These are phyloP conservation scores for Alauda arvensis DNA, from an alignment of 2,797 vertebrate genomes.

Conservation along the genomic window DNA sequence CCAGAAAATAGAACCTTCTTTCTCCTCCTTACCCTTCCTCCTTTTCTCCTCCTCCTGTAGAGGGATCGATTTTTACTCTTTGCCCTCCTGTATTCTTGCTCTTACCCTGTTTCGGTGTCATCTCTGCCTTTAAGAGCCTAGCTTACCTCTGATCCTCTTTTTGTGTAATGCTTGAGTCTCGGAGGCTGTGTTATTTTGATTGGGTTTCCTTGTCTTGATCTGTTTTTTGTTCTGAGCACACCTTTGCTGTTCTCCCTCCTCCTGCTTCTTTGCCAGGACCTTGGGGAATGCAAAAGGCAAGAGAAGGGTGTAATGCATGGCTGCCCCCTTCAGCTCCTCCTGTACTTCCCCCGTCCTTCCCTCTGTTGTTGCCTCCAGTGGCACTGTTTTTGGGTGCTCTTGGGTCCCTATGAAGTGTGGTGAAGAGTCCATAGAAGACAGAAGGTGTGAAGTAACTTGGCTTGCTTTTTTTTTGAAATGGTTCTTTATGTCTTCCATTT, in stretches of 20 bases:
- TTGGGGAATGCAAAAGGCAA: constrained; percentile 42
- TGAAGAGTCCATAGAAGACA: neutral
- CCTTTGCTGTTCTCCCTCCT: constrained; percentile 28
- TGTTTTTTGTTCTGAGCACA: constrained; percentile 24
- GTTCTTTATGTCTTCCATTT: neutral
- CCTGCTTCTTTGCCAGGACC: constrained; percentile 12
- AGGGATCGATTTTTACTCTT: constrained; percentile 43
- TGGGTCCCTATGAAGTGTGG: neutral
- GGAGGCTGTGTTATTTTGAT: constrained; percentile 20
- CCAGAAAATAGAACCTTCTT: constrained; percentile 47
- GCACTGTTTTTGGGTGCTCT: constrained; percentile 28
- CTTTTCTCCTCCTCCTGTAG: constrained; percentile 59
- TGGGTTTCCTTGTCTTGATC: constrained; percentile 37
- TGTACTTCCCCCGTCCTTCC: neutral
- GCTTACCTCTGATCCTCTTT: constrained; percentile 65
- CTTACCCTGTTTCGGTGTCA: constrained; percentile 73
- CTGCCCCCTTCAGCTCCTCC: constrained; percentile 31
- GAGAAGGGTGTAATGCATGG: constrained; percentile 54
- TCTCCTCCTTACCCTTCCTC: constrained; percentile 32
- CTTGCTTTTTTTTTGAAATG: neutral
- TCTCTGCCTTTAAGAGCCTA: constrained; percentile 69
- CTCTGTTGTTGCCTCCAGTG: neutral
- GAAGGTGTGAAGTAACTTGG: neutral
- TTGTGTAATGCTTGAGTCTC: constrained; percentile 55
- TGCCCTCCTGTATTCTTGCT: constrained; percentile 71